These are phyloP conservation scores for Trachelus troglodyta DNA, from an alignment of 2,888 invertebrate genomes.

Conservation along the genomic window DNA sequence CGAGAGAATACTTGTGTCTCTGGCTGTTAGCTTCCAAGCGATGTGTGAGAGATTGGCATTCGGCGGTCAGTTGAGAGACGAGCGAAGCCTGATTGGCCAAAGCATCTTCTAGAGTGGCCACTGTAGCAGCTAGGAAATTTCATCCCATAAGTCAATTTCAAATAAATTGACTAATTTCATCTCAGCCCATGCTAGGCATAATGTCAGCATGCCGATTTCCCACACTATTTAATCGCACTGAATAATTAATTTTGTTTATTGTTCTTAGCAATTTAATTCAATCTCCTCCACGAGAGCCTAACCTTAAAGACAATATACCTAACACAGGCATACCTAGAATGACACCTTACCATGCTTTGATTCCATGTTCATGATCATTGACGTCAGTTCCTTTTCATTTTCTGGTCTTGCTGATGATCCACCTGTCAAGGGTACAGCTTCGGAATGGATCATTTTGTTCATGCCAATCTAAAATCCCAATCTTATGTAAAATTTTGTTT, in stretches of 20 bases:
- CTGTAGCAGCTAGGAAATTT: slow-evolving; percentile 83
- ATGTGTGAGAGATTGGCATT: slow-evolving; percentile 89
- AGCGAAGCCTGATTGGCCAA: slow-evolving; percentile 92
- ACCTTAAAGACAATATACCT: slow-evolving; percentile 57
- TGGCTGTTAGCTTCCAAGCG: slow-evolving; percentile 89
- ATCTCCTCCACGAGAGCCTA: slow-evolving; percentile 12
- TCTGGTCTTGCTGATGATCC: slow-evolving; percentile 26
- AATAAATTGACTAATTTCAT: slow-evolving; percentile 45
- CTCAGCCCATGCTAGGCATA: slow-evolving; percentile 62
- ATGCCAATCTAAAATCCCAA: slow-evolving; percentile 57
- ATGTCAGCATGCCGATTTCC: slow-evolving; percentile 62
- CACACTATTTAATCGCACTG: slow-evolving; percentile 39
- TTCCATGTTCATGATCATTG: slow-evolving; percentile 83
- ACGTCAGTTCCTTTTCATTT: slow-evolving; percentile 76
- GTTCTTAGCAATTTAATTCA: not conserved
- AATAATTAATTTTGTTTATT: slow-evolving; percentile 1
- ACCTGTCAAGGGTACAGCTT: slow-evolving; percentile 30
- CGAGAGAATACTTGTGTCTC: slow-evolving; percentile 81
- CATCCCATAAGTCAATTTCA: slow-evolving; percentile 46
- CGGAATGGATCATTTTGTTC: slow-evolving; percentile 54
- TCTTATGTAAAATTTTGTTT: not conserved
- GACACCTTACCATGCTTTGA: slow-evolving; percentile 81
- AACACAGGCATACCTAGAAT: slow-evolving; percentile 53
- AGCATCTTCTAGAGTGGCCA: slow-evolving; percentile 90
- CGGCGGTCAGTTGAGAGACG: slow-evolving; percentile 91